Percentiles rank a stretch among this genome's conserved stretches.
Conservation (phyloP, 2,113 vertebrate species). For the Propithecus coquereli region DNA sequence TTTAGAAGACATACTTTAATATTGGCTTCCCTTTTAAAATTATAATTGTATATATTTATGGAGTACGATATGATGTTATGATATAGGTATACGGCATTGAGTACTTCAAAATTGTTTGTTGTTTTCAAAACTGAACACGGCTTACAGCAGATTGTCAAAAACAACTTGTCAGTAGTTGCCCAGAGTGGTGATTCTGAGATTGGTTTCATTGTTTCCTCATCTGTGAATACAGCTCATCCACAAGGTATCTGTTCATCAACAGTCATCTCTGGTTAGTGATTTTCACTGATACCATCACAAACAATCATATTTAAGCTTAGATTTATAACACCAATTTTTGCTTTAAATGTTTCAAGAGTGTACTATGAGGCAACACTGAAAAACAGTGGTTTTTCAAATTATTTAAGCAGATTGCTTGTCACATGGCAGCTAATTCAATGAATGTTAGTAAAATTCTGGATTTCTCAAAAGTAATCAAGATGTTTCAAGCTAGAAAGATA, state of each 20-base stretch:
- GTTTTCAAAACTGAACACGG: neutral
- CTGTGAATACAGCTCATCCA: neutral
- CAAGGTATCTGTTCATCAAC: neutral
- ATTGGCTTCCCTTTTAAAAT: neutral
- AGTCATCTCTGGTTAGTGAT: neutral
- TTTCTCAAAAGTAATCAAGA: neutral
- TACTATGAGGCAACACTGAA: neutral
- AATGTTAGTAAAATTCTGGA: neutral
- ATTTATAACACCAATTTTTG: neutral
- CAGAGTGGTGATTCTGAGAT: neutral
- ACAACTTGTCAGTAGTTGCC: neutral
- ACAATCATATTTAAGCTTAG: neutral
- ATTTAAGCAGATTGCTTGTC: neutral
- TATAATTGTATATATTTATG: neutral
- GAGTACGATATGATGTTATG: neutral
- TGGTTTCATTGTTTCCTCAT: accelerated
- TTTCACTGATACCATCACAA: neutral
- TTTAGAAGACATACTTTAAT: neutral
- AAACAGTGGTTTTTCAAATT: neutral
- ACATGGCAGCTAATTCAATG: neutral
- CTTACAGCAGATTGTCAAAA: neutral
- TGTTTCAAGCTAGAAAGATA: neutral
- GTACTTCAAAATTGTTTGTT: neutral
- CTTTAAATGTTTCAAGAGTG: neutral
- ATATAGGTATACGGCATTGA: neutral